Conservation (phyloP, 2,797 vertebrate genomes). For the Xenopus petersii region DNA sequence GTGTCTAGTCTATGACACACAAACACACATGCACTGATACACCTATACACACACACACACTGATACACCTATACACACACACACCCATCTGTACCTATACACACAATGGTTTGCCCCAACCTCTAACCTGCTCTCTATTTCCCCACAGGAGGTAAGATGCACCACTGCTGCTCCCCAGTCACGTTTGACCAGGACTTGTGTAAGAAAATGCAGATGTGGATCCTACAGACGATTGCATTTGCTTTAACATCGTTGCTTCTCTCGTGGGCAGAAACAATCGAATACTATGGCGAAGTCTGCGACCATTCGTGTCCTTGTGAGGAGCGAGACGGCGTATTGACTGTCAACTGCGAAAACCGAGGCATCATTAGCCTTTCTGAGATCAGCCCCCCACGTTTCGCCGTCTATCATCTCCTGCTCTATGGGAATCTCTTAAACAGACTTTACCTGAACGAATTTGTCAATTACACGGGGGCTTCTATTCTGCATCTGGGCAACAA, state of each 20-base stretch:
- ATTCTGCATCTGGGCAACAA: conserved; percentile 96
- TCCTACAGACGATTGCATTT: conserved; percentile 89
- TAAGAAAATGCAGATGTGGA: conserved; percentile 96
- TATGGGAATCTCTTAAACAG: conserved; percentile 93
- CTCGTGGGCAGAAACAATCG: conserved; percentile 91
- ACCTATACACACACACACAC: no score
- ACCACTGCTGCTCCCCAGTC: conserved; percentile 72
- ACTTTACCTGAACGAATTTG: conserved; percentile 89
- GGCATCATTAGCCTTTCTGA: conserved; percentile 92
- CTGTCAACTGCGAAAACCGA: conserved; percentile 94
- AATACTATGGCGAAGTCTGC: conserved; percentile 97
- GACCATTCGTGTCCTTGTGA: conserved; percentile 93
- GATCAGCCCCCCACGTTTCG: conserved; percentile 89
- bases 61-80: no score
- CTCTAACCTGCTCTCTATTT: conserved; percentile 63
- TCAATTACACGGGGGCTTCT: conserved; percentile 93
- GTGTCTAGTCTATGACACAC: no score
- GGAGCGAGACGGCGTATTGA: conserved; percentile 92
- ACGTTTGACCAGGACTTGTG: conserved; percentile 77
- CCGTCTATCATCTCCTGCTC: conserved; percentile 88
- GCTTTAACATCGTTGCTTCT: conserved; percentile 88
- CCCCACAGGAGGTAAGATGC: conserved; percentile 75
- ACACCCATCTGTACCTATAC: no score
- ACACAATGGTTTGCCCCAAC: not conserved
- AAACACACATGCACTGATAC: no score